Percentiles rank a stretch among this genome's conserved stretches.
Conservation (phyloP, 2,113 vertebrate genomes). For the Helogale parvula region DNA sequence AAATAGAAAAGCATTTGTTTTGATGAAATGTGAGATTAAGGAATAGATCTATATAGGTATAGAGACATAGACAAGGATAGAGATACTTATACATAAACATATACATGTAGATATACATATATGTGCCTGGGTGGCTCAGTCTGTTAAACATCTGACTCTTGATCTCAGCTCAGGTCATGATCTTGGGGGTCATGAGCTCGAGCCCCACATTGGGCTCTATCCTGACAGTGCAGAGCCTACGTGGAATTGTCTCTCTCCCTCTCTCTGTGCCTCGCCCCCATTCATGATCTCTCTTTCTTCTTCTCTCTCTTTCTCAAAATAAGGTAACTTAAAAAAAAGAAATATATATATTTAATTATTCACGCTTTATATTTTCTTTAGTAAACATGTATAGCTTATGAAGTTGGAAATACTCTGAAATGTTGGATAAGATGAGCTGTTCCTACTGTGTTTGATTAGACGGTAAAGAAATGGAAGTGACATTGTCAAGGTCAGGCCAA, state of each 20-base stretch:
- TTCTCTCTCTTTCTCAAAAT: too few species aligned
- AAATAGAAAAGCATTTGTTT: constrained; percentile 51
- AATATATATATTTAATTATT: neutral
- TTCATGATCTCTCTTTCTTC: too few species aligned
- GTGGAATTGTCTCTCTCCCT: neutral
- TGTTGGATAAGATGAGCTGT: neutral
- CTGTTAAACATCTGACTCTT: neutral
- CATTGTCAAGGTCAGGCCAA: constrained; percentile 60
- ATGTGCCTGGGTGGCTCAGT: neutral
- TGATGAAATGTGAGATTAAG: neutral
- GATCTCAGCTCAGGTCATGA: neutral
- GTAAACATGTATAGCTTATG: neutral
- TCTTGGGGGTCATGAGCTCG: neutral
- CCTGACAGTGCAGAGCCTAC: neutral
- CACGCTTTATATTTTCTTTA: constrained; percentile 13
- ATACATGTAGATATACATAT: too few species aligned
- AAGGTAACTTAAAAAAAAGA: too few species aligned
- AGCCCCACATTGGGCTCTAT: fast-evolving
- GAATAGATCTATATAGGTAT: neutral
- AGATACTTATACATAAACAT: too few species aligned
- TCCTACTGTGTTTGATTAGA: neutral
- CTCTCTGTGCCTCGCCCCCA: neutral
- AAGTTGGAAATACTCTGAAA: constrained; percentile 32
- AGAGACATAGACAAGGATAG: too few species aligned
- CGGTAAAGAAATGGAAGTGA: constrained; percentile 33